Evolutionary conservation across 2,113 vertebrate species (phyloP).

Genomic region (Sapayoa aenigma): DNA sequence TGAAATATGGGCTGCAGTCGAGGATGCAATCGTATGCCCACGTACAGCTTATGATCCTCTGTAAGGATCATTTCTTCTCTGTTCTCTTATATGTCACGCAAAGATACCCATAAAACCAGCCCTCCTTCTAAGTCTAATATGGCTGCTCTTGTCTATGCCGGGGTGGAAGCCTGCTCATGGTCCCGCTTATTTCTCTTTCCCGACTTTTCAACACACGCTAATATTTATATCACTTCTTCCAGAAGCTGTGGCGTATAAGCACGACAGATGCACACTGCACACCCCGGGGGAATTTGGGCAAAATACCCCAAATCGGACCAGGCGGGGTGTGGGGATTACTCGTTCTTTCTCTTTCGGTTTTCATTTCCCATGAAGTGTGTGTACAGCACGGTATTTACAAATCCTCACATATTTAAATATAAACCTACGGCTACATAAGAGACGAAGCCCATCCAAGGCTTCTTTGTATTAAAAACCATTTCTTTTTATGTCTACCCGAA

Average conservation of each 20-base stretch:
- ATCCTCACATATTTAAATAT: background rate
- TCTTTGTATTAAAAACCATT: background rate
- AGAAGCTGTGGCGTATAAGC: background rate
- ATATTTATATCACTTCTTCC: background rate
- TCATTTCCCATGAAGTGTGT: background rate
- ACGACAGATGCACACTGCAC: background rate
- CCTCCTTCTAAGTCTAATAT: background rate
- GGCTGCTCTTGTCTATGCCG: background rate
- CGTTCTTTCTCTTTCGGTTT: constrained; percentile 24
- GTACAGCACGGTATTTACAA: background rate
- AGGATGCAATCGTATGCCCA: background rate
- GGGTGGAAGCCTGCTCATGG: background rate
- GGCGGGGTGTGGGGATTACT: background rate
- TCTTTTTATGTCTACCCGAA: background rate
- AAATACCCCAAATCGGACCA: background rate
- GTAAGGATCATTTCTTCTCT: background rate
- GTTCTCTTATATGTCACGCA: background rate
- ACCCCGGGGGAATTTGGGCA: background rate
- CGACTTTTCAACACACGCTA: background rate
- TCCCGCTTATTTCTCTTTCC: background rate
- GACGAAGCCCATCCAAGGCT: background rate
- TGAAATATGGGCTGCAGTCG: background rate
- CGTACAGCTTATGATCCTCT: background rate
- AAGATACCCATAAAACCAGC: background rate
- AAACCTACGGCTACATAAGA: background rate